Evolutionary conservation across 2,113 vertebrate species (phyloP), one percentile per base, ranked within the genome.

Genomic region (Setophaga coronata): DNA sequence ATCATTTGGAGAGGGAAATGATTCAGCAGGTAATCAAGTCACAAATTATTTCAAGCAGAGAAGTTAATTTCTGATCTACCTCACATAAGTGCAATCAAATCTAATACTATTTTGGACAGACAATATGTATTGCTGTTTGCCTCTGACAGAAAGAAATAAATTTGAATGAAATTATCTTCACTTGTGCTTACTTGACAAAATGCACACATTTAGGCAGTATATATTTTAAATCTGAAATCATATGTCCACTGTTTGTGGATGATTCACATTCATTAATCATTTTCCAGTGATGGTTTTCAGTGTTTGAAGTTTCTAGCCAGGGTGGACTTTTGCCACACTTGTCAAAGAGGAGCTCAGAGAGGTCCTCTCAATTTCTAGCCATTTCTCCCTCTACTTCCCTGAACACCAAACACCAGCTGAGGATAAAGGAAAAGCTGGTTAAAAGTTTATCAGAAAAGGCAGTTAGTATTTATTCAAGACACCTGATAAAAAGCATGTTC

Each of bases 21-120:
- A 92, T 95, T 86, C 60, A 92, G 64, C 77, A 83, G n/a, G 23
- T 91, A 95, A 87, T 95, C 87, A 81, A 93, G 38, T 87, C 82
- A 86, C 60, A 83, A 93, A 89, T 74, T 87, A 89, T 83, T 95
- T 96, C 67, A 86, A 93, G 72, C 67, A 81, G 62, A 86, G 76
- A 93, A 92, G 71, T 86, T 96, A 86, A 92, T 90, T 95, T 92
- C 71, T 90, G 77, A 90, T 83, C 62, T 77, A 94, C 20, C 31
- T 62, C 82, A 38, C 34, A 2, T 42, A 88, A 73, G 10, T 66
- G 50, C 94, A 89, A 80, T 96, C 62, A 95, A 89, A 82, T 61
- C 50, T 86, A 85, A 86, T 76, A 71, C 54, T 94, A 61, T 88
- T 93, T 92, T 77, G 88, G 54, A 81, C 38, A 73, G 58, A 83